Evolutionary conservation across 2,888 invertebrate species (phyloP).

Genomic region (Andrena minutula): DNA sequence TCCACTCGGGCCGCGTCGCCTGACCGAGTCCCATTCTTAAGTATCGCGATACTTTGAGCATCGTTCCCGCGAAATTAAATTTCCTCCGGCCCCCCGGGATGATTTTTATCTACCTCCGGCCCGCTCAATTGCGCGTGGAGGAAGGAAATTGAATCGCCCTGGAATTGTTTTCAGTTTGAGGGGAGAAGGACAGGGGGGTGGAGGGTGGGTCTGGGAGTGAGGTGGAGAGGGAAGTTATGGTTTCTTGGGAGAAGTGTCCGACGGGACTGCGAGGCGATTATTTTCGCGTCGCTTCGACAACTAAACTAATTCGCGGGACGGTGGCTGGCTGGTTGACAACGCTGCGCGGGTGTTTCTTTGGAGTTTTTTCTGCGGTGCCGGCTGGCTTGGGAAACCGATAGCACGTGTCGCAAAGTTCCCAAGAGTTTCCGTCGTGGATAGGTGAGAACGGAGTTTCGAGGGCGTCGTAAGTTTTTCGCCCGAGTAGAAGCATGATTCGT

Average conservation of each 20-base stretch:
- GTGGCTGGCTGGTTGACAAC: conserved; percentile 34
- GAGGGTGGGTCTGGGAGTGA: not conserved
- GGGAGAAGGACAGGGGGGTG: not conserved
- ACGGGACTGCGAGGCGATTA: conserved; percentile 41
- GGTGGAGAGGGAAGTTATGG: conserved; percentile 49
- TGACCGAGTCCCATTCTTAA: conserved; percentile 27
- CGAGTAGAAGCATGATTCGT: not conserved
- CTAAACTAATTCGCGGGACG: conserved; percentile 56
- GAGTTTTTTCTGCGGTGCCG: conserved; percentile 18
- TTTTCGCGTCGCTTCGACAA: conserved; percentile 36
- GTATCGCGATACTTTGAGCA: conserved; percentile 47
- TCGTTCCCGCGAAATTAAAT: conserved; percentile 53
- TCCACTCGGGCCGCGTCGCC: not conserved
- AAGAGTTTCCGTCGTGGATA: conserved; percentile 54
- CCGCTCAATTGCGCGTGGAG: conserved; percentile 39
- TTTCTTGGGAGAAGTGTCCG: conserved; percentile 38
- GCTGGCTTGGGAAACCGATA: conserved; percentile 34
- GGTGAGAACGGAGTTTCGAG: conserved; percentile 38
- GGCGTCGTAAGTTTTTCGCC: conserved; percentile 49
- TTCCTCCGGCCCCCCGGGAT: conserved; percentile 35
- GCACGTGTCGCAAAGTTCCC: conserved; percentile 60
- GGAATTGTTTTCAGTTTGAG: conserved; percentile 59
- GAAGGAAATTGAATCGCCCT: conserved; percentile 58
- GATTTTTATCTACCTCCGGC: conserved; percentile 48
- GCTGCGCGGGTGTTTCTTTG: conserved; percentile 27